These are phyloP conservation scores for Scarus forsteni DNA, from an alignment of 2,797 vertebrate species.

Conservation along the genomic window DNA sequence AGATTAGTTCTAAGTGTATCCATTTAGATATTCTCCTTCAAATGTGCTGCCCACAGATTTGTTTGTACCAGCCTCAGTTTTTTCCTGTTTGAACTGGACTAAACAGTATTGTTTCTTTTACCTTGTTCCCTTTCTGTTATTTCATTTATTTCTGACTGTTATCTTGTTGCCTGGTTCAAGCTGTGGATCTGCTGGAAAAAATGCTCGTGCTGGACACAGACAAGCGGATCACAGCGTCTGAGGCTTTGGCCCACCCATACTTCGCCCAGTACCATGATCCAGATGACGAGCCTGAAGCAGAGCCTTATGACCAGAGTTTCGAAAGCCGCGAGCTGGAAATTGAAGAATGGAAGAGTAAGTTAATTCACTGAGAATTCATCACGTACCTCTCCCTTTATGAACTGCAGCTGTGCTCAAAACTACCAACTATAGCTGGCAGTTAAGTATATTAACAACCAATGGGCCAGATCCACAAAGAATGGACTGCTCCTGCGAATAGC, in stretches of 20 bases:
- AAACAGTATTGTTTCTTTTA: background rate
- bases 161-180: constrained; percentile 67
- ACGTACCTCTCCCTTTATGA: too few relatives aligned
- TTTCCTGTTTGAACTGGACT: too few relatives aligned
- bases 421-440: too few relatives aligned
- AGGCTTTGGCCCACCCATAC: constrained; percentile 93
- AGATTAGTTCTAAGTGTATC: too few relatives aligned
- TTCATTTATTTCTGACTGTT: constrained; percentile 1
- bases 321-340: constrained; percentile 97
- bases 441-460: too few relatives aligned
- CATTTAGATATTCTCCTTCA: too few relatives aligned
- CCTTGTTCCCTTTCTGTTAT: background rate
- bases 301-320: constrained; percentile 98
- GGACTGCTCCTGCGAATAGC: too few relatives aligned
- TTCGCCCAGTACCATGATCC: constrained; percentile 97
- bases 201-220: constrained; percentile 98
- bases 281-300: constrained; percentile 95
- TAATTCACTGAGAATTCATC: background rate
- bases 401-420: too few relatives aligned
- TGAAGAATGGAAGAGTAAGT: constrained; percentile 98
- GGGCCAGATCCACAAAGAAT: too few relatives aligned
- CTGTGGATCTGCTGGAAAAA: constrained; percentile 97
- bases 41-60: too few relatives aligned
- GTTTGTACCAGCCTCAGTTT: too few relatives aligned
- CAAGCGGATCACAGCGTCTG: constrained; percentile 94